Base-by-base conservation (phyloP, 2,888 invertebrate genomes). In the Harpalus rubripes region DNA sequence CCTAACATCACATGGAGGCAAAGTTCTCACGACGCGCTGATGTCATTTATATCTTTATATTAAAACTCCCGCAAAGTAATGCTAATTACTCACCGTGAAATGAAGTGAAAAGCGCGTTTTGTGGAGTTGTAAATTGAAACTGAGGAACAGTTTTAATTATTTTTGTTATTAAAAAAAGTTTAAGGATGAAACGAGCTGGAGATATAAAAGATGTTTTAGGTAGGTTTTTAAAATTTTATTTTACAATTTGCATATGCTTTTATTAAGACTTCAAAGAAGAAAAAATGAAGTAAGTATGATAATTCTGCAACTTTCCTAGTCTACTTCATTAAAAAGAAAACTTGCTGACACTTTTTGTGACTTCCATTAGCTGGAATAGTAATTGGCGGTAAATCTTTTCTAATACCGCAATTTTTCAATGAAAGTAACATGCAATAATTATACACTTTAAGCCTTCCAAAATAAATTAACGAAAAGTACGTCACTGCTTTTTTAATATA, bases 51-150 rank as follows among this genome's bases (percentile, higher is more conserved):
- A 22, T 41, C 56, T 15, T 78, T 78, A 78, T 78, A 78, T 78
- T 78, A 78, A 58, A 78, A 74, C 44, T 74, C 44, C 72, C n/a
- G 72, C 10, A 74, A 74, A 74, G 72, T 74, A 74, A 74, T 74
- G 44, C 72, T 74, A 74, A 74, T 74, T 74, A 74, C 22, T 74
- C 72, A 74, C 68, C 18, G 72, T 44, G 68, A 44, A 74, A 74
- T 74, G 41, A 74, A 41, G 72, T 74, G 72, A 74, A 74, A 74
- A 74, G 12, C 72, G 16, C 72, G 18, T 22, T 74, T 44, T 74
- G 72, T 74, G 68, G n/a, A 68, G 32, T 39, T 68, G 68, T 68
- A 39, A 68, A 68, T 68, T 68, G 68, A 68, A 68, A 68, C 68
- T 63, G 68, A n/a, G 39, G 39, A 68, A 32, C 68, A 68, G 32